Percentiles rank a stretch among this genome's conserved stretches.
Conservation (phyloP, 2,797 vertebrate genomes). For the Molossus alvarezi region DNA sequence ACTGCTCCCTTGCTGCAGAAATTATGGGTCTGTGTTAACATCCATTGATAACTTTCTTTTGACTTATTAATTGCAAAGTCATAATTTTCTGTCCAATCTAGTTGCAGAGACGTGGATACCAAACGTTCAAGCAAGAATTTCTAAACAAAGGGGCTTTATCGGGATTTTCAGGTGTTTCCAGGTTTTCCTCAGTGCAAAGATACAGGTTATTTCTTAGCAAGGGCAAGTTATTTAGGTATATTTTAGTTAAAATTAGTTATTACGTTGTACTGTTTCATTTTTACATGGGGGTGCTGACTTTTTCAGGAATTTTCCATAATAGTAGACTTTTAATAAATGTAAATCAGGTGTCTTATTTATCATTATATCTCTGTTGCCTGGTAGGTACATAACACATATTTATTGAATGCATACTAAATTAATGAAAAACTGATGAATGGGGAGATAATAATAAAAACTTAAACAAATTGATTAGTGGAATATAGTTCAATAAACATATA, state of each 20-base stretch:
- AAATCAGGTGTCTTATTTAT: slow-evolving; percentile 13
- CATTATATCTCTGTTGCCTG: neutral
- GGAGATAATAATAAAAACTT: neutral
- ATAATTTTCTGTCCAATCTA: neutral
- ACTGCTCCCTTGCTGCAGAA: neutral
- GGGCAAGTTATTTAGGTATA: neutral
- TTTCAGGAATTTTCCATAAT: neutral
- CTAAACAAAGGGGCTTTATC: neutral
- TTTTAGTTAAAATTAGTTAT: neutral
- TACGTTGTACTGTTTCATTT: slow-evolving; percentile 17
- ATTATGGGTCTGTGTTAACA: neutral
- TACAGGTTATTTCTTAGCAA: neutral
- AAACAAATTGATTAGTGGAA: slow-evolving; percentile 19
- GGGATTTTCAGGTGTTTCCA: neutral
- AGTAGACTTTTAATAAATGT: slow-evolving; percentile 38
- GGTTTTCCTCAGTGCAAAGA: neutral
- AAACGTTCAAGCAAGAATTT: neutral
- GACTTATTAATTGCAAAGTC: neutral
- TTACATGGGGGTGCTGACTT: neutral
- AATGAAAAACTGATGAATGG: slow-evolving; percentile 11
- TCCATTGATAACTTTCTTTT: neutral
- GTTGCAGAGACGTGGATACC: neutral
- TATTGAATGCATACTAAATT: neutral
- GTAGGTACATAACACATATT: neutral
- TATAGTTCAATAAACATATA: neutral